Base-by-base conservation (phyloP, 2,113 vertebrate genomes). In the Australoheros scitulus region DNA sequence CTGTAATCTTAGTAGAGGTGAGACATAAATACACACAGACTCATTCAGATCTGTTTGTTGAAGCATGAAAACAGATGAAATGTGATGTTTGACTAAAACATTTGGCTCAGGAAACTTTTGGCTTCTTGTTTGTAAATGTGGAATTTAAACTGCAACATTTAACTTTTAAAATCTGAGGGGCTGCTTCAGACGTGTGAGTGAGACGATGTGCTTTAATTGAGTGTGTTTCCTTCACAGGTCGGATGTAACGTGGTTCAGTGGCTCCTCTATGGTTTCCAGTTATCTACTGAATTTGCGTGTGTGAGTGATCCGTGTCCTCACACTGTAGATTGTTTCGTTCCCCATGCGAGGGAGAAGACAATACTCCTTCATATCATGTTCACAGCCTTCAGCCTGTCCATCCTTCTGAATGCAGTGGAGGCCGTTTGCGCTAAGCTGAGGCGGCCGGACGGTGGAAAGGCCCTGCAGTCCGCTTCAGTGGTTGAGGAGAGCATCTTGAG, bases 241-340 rank as follows among this genome's bases (percentile, higher is more conserved):
- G 52, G 52, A 3, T 56, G 52, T 56, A 56, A 4, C 2, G 52
- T 20, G 52, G 17, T 10, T n/a, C 52, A 56, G 52, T 56, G 52
- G 52, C 1, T 4, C 52, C 52, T 56, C 20, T n/a, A 56, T 10
- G 52, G 52, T n/a, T 56, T 56, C 3, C 18, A 20, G 52, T 56
- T 56, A 4, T 56, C 18, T 56, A n/a, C 14, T 15, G 0, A 2
- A 5, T 50, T 50, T 17, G 5, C 3, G 0, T 50, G 47, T 50
- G 4, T 1, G 15, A 6, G 5, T 0, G 0, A 50, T 50, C 2
- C 5, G 4, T n/a, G 18, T n/a, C 52, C 20, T 56, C 1, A n/a
- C 18, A 9, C 3, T 20, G 20, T n/a, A n/a, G 3, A 10, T 3
- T n/a, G 52, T 10, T 56, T n/a, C 20, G 7, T 56, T 56, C 3